phyloP scores from a whole-genome alignment of 2,113 vertebrate species.

The Glaucidium brasilianum region DNA sequence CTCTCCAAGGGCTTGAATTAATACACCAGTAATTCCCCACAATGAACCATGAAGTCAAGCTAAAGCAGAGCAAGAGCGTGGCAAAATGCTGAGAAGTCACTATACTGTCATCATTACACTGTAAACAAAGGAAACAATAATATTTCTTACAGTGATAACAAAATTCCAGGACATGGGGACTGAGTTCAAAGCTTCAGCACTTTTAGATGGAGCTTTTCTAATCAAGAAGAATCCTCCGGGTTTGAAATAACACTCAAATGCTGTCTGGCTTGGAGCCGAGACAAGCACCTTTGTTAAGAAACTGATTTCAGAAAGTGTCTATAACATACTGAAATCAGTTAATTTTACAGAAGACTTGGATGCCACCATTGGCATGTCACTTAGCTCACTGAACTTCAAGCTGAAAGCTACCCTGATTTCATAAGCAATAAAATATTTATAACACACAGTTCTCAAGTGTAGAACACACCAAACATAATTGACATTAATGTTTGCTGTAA shows the following conservation, averaged over 20 bases:
- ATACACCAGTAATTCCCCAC: neutral
- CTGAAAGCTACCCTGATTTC: neutral
- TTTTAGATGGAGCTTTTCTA: neutral
- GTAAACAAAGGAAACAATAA: neutral
- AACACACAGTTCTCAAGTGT: neutral
- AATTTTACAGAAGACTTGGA: neutral
- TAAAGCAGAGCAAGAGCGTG: neutral
- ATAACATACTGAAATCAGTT: neutral
- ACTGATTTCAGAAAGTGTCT: neutral
- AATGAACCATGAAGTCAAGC: neutral
- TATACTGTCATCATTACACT: neutral
- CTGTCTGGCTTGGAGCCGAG: neutral
- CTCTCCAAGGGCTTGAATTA: neutral
- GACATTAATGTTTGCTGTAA: neutral
- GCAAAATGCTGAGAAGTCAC: neutral
- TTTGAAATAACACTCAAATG: neutral
- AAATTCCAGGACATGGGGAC: neutral
- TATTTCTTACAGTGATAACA: neutral
- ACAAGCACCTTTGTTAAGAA: neutral
- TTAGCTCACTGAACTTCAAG: neutral
- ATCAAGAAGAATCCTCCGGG: neutral
- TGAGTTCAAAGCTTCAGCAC: neutral
- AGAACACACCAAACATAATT: neutral
- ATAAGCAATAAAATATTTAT: conserved; percentile 18
- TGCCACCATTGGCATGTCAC: neutral